These are phyloP conservation scores for Murina feae DNA, from an alignment of 2,113 vertebrate species.

Conservation along the genomic window DNA sequence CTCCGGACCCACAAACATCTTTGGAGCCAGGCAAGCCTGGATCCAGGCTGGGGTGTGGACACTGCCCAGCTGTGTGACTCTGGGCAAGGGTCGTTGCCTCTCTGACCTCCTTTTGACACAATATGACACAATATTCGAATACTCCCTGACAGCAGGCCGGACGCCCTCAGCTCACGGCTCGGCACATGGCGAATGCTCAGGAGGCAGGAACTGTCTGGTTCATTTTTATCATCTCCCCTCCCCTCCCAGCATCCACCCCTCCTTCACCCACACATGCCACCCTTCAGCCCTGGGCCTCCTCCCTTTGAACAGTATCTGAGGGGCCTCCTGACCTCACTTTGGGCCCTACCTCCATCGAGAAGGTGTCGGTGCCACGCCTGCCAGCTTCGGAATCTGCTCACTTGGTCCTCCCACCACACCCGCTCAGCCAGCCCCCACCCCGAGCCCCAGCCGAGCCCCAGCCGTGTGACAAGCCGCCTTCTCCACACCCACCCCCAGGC, in stretches of 20 bases:
- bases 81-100: not conserved
- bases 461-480: constrained; percentile 48
- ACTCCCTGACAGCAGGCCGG: not conserved
- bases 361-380: not conserved
- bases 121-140: not conserved
- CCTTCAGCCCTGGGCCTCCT: not conserved
- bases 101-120: not conserved
- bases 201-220: not conserved
- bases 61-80: not conserved
- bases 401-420: constrained; percentile 1
- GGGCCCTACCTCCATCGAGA: not conserved
- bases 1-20: not conserved
- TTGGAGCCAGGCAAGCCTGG: not conserved
- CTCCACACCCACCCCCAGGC: constrained; percentile 66
- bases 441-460: too few relatives aligned
- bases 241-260: not conserved
- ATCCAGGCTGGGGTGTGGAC: not conserved
- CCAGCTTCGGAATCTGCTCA: not conserved
- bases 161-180: not conserved
- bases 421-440: not conserved
- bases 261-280: not conserved
- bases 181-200: not conserved
- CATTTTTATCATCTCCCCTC: not conserved
- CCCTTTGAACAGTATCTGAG: not conserved
- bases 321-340: not conserved